Evolutionary conservation across 2,888 invertebrate species (phyloP), one percentile per base, ranked within the genome.

Genomic region (Morpho deidamia): DNA sequence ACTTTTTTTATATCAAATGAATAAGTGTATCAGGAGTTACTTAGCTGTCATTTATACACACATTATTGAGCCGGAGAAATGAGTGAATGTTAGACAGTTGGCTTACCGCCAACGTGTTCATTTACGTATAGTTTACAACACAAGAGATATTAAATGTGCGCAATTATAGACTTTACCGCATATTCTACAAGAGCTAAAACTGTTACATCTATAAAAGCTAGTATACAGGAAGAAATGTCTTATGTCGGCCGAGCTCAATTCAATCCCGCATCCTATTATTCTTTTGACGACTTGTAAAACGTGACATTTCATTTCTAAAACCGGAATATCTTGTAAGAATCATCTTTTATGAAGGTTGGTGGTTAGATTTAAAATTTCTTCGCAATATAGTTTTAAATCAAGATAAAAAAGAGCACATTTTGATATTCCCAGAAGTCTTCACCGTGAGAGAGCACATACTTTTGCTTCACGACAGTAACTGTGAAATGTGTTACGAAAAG

Each of bases 91-190:
- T 70, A 71, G 70, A 70, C 56, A 63, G 59, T 62, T 85, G 86
- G 85, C 83, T 33, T 23, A 46, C 33, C 53, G 78, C 84, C 84
- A 83, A 77, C 69, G 67, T 69, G 72, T 75, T 72, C 72, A 71
- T 71, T 48, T 53, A 56, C 35, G 41, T 51, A 44, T 37, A 35
- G 43, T 48, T 43, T 39, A 51, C 11, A 33, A 45, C 35, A 51
- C 43, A 40, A 40, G 39, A 23, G 46, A 40, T 44, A 49, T 45
- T 35, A 44, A 44, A 33, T 45, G 32, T 54, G 44, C 12, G 42
- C 12, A 45, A 51, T 51, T 37, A 50, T 39, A 45, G 35, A 8
- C 47, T 41, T 46, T 51, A 48, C 34, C 34, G 35, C 42, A 11
- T 43, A 41, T 11, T n/a, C 2, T 45, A 47, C 53, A 59, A 48